Conservation (phyloP, 2,113 vertebrate genomes). For the Ailurus styani region DNA sequence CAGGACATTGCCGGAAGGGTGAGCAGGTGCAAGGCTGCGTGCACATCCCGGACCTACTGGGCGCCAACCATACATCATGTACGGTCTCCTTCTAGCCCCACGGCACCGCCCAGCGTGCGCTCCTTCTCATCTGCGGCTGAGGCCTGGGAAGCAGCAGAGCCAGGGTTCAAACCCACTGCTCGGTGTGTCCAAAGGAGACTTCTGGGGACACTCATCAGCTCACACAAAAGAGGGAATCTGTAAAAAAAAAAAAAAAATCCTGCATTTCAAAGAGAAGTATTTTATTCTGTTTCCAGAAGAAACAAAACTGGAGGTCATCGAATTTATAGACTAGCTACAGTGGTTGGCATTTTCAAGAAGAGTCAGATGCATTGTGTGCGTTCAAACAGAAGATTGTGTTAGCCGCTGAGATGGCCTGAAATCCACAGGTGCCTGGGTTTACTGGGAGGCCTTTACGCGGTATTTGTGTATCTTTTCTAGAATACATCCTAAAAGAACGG, state of each 20-base stretch:
- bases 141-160: neutral
- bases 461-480: neutral
- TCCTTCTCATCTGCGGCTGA: neutral
- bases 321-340: neutral
- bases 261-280: neutral
- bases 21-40: no score
- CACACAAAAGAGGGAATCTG: no score
- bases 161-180: neutral
- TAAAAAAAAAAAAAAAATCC: neutral
- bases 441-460: neutral
- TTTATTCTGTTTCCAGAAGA: neutral
- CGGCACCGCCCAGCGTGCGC: rapidly evolving
- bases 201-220: neutral
- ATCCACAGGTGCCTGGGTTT: neutral
- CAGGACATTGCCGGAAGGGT: rapidly evolving
- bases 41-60: rapidly evolving
- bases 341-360: neutral
- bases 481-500: slow-evolving; percentile 25
- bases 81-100: neutral
- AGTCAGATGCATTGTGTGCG: rapidly evolving
- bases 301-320: neutral
- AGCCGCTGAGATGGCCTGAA: neutral
- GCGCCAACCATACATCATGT: rapidly evolving
- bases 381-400: neutral
- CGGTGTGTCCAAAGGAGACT: neutral